Conservation (phyloP, 53 echinoderm and acorn worm species). For the Zoroaster sp. region DNA sequence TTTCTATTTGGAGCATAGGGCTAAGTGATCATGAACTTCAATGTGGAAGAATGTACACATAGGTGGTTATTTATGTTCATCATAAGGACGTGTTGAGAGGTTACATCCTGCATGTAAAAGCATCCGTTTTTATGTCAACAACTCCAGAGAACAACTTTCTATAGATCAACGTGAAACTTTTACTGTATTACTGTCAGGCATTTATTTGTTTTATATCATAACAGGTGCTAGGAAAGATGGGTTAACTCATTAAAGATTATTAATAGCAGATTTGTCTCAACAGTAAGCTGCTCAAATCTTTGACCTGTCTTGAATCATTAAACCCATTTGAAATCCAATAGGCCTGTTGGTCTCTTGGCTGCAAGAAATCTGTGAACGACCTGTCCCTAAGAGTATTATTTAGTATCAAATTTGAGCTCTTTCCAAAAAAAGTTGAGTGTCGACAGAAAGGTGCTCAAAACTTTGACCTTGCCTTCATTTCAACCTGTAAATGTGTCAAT, state of each 20-base stretch:
- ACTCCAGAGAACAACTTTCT: neutral
- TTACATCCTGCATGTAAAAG: neutral
- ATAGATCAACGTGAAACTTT: neutral
- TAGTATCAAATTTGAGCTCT: too few species aligned
- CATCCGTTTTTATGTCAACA: neutral
- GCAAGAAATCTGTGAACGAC: too few species aligned
- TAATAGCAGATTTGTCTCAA: neutral
- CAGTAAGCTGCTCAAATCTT: neutral
- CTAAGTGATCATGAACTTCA: neutral
- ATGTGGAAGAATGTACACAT: neutral
- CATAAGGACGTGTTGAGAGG: neutral
- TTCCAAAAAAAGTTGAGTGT: too few species aligned
- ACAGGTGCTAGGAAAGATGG: neutral
- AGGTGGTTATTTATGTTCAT: neutral
- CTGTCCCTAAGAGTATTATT: too few species aligned
- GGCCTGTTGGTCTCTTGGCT: too few species aligned
- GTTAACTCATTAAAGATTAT: neutral
- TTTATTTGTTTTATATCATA: neutral
- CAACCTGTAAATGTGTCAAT: too few species aligned
- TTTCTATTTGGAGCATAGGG: neutral
- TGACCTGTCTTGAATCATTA: neutral
- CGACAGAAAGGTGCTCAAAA: too few species aligned
- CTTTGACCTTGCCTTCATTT: too few species aligned
- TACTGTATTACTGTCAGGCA: too few species aligned
- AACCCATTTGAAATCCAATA: too few species aligned